A percentile compares a stretch with the other conserved stretches of the same genome.
phyloP scores from a whole-genome alignment of 2,797 vertebrate genomes.

The Sebastes trivittatus region DNA sequence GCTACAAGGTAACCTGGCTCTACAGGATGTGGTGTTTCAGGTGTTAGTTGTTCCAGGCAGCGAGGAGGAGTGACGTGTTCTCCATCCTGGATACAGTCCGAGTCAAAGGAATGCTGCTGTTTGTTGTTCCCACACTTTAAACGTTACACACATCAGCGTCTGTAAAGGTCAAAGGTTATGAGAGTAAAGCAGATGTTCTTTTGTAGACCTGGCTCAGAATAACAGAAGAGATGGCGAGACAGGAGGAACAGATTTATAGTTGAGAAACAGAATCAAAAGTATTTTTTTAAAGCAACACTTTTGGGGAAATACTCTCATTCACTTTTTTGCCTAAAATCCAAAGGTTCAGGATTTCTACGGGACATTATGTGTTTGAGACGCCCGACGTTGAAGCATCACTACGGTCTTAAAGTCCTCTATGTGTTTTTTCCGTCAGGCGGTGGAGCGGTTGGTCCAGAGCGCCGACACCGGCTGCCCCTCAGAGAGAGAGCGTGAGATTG shows the following conservation, averaged over 20 bases:
- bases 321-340: too few relatives aligned
- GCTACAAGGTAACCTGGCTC: slow-evolving; percentile 89
- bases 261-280: too few relatives aligned
- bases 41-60: not conserved
- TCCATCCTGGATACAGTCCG: accelerated
- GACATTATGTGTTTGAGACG: too few relatives aligned
- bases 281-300: too few relatives aligned
- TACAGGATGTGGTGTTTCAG: not conserved
- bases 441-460: slow-evolving; percentile 91
- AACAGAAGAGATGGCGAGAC: not conserved
- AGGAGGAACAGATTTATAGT: not conserved
- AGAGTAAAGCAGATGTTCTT: not conserved
- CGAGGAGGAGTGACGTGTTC: not conserved
- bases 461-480: slow-evolving; percentile 88
- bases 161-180: slow-evolving; percentile 36
- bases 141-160: not conserved
- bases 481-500: slow-evolving; percentile 86
- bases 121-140: slow-evolving; percentile 61
- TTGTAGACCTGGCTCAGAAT: not conserved
- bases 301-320: too few relatives aligned
- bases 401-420: too few relatives aligned
- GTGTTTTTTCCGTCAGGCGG: slow-evolving; percentile 75
- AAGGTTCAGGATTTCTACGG: too few relatives aligned
- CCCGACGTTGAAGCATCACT: too few relatives aligned
- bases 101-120: slow-evolving; percentile 60